Conservation (phyloP, 2,888 invertebrate species). For the Adelphocoris suturalis region DNA sequence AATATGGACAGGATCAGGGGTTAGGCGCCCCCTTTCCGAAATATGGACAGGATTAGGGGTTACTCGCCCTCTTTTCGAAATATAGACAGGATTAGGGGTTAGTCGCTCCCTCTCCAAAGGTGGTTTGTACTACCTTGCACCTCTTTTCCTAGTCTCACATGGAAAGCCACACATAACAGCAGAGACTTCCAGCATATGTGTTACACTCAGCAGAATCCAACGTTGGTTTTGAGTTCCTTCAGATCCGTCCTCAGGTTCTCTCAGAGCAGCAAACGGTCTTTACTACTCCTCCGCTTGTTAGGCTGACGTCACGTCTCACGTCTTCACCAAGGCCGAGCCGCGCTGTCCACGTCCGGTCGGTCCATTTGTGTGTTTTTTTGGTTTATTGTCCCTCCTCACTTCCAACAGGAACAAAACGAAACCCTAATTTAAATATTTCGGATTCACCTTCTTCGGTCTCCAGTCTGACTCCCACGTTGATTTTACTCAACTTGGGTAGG, state of each 20-base stretch:
- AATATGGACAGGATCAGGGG: no score
- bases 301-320: background rate
- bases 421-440: conserved; percentile 1
- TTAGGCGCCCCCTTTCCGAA: no score
- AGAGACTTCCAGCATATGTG: no score
- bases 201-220: no score
- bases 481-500: background rate
- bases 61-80: no score
- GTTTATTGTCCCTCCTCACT: background rate
- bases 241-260: background rate
- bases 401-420: background rate
- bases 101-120: no score
- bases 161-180: no score
- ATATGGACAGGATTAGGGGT: no score
- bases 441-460: conserved; percentile 14
- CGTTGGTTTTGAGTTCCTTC: no score
- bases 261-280: background rate
- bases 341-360: background rate
- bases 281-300: background rate
- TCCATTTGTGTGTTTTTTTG: background rate
- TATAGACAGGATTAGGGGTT: no score
- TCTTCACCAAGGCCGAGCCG: background rate
- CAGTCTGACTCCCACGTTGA: conserved; percentile 4
- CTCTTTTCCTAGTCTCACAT: no score
- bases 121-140: no score